Base-by-base conservation (phyloP, 2,113 vertebrate genomes). In the Bagarius yarrelli region DNA sequence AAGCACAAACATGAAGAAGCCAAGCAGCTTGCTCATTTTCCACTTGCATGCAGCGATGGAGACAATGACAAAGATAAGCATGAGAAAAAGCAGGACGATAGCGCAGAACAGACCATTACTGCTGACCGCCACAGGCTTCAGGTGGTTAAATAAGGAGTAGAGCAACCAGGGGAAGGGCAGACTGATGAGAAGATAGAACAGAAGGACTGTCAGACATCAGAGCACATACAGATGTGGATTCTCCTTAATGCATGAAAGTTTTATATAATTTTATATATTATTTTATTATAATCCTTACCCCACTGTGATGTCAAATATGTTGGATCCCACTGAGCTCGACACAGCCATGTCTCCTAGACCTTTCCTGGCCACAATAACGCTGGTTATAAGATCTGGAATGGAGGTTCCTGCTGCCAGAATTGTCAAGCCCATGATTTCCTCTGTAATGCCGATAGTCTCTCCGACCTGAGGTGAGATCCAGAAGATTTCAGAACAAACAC, bases 251-350 rank as follows among this genome's bases (percentile, higher is more conserved):
- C 66, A 67, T 70, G 34, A 6, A 4, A 32, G n/a, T 27, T 27
- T 73, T 2, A 8, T n/a, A n/a, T n/a, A n/a, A n/a, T n/a, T n/a
- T n/a, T n/a, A n/a, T n/a, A n/a, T n/a, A n/a, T n/a, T n/a, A n/a
- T n/a, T n/a, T 56, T 16, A 27, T 36, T 50, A 59, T 60, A 50
- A 81, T 73, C n/a, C 91, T 90, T 84, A 94, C 93, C 93, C 93
- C 59, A 94, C 93, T 11, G 93, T 94, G 79, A 94, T 94, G 57
- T 94, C 93, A 75, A 94, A 94, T 84, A 94, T 94, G 91, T 94
- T 94, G 67, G 93, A 94, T 71, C 93, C 93, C 76, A 94, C 93
- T 23, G 93, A 94, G 83, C 93, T 94, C 72, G 93, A 94, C 80
- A 94, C 93, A 0, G 93, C 93, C 93, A 94, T 94, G 90, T 94